These are phyloP conservation scores for Athene noctua DNA, from an alignment of 2,113 vertebrate genomes.

Conservation along the genomic window DNA sequence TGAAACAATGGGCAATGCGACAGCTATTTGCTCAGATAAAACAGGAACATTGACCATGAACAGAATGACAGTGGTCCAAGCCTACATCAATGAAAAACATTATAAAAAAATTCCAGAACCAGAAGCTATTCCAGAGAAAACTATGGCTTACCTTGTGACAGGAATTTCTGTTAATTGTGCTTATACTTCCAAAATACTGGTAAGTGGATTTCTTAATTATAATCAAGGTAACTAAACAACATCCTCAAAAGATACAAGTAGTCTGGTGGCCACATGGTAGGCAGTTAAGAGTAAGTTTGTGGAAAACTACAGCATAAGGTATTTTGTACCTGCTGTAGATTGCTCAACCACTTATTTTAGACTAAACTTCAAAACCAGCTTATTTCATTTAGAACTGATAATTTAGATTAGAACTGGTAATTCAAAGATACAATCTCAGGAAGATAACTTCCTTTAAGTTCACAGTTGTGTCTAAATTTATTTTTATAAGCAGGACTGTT, in stretches of 20 bases:
- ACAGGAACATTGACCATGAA: slow-evolving; percentile 98
- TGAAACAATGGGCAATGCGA: slow-evolving; percentile 98
- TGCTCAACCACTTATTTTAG: background rate
- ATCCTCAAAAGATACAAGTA: background rate
- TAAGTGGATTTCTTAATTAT: slow-evolving; percentile 65
- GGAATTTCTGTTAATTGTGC: slow-evolving; percentile 97
- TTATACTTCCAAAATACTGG: slow-evolving; percentile 98
- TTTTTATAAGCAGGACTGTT: background rate
- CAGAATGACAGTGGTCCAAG: slow-evolving; percentile 98
- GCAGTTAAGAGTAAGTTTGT: background rate
- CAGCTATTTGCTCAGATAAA: slow-evolving; percentile 98
- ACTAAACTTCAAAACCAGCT: background rate
- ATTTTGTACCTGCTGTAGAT: background rate
- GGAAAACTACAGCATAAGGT: background rate
- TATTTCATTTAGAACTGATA: background rate
- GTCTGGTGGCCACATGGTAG: background rate
- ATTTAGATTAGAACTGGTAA: background rate
- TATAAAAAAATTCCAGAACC: slow-evolving; percentile 90
- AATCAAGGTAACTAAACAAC: background rate
- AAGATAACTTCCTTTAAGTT: background rate
- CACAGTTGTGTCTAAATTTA: background rate
- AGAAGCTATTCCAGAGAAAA: slow-evolving; percentile 84
- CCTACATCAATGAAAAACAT: slow-evolving; percentile 87
- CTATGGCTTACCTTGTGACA: slow-evolving; percentile 87
- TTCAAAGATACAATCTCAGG: background rate